A percentile compares a stretch with the other conserved stretches of the same genome.
Evolutionary conservation across 2,888 invertebrate species (phyloP).

Genomic region (Leucophenga montana): DNA sequence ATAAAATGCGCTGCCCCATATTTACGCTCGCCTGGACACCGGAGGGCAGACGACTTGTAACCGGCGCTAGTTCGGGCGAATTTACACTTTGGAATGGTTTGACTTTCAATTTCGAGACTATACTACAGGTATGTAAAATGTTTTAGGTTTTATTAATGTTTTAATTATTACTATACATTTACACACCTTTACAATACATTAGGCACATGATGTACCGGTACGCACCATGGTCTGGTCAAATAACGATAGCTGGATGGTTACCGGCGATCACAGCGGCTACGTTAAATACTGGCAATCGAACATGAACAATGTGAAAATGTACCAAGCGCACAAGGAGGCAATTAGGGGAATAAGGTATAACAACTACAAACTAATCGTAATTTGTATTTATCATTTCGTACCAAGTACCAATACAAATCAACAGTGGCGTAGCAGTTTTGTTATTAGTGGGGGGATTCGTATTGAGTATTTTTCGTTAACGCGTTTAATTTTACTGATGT

Average conservation of each 20-base stretch:
- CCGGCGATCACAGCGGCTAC: slow-evolving; percentile 98
- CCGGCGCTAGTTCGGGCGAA: slow-evolving; percentile 99
- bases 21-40: slow-evolving; percentile 99
- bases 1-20: slow-evolving; percentile 99
- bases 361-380: slow-evolving; percentile 57
- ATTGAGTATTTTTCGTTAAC: neutral
- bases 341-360: slow-evolving; percentile 96
- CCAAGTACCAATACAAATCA: slow-evolving; percentile 10
- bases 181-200: slow-evolving; percentile 27
- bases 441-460: no score
- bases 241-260: slow-evolving; percentile 99
- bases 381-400: slow-evolving; percentile 48
- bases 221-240: slow-evolving; percentile 99
- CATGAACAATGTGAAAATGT: slow-evolving; percentile 99
- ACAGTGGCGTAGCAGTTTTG: neutral
- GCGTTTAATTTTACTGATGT: slow-evolving; percentile 6
- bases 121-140: slow-evolving; percentile 85
- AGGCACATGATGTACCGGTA: slow-evolving; percentile 99
- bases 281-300: slow-evolving; percentile 99
- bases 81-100: slow-evolving; percentile 99
- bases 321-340: slow-evolving; percentile 99
- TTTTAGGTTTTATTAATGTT: neutral
- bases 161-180: no score
- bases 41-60: slow-evolving; percentile 96
- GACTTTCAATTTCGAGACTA: slow-evolving; percentile 99